These are phyloP conservation scores for Drosophila truncata DNA, from an alignment of 1,140 invertebrate genomes.

Conservation along the genomic window DNA sequence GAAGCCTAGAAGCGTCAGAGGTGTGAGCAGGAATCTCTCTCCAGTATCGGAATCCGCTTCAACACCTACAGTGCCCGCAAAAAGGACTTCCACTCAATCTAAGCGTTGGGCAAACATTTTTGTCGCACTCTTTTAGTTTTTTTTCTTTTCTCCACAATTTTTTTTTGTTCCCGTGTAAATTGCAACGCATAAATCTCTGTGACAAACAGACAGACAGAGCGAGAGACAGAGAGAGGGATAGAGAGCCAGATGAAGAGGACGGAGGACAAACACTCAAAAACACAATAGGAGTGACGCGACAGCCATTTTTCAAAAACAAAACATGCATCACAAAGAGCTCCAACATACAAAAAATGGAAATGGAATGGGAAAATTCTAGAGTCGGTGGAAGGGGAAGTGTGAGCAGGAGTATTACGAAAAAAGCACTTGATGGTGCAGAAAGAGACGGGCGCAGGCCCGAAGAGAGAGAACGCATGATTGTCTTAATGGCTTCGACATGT, in stretches of 20 bases:
- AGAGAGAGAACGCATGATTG: conserved; percentile 71
- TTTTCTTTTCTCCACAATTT: conserved; percentile 3
- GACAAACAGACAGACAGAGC: conserved; percentile 62
- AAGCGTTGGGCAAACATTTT: conserved; percentile 72
- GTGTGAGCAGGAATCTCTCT: conserved; percentile 8
- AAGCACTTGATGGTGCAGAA: conserved; percentile 49
- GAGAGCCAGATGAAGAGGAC: conserved; percentile 40
- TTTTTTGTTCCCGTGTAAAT: conserved; percentile 70
- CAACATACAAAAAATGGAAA: conserved; percentile 37
- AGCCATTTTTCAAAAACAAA: conserved; percentile 80
- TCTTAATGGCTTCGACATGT: conserved; percentile 84
- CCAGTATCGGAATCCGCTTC: conserved; percentile 33
- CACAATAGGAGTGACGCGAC: conserved; percentile 81
- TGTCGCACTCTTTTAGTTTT: conserved; percentile 38
- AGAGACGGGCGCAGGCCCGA: conserved; percentile 13
- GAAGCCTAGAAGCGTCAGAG: conserved; percentile 1
- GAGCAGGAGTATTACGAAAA: conserved; percentile 43
- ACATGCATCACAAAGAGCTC: conserved; percentile 71
- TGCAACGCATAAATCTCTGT: conserved; percentile 82
- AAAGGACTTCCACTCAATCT: conserved; percentile 74
- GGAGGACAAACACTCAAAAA: conserved; percentile 72
- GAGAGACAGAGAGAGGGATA: conserved; percentile 5
- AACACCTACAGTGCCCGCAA: conserved; percentile 58
- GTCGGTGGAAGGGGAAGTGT: conserved; percentile 34
- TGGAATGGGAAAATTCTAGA: conserved; percentile 10